Evolutionary conservation across 30 jellyfish, hydroid and myxozoan species (phyloP).

Genomic region (Aurelia sp.): DNA sequence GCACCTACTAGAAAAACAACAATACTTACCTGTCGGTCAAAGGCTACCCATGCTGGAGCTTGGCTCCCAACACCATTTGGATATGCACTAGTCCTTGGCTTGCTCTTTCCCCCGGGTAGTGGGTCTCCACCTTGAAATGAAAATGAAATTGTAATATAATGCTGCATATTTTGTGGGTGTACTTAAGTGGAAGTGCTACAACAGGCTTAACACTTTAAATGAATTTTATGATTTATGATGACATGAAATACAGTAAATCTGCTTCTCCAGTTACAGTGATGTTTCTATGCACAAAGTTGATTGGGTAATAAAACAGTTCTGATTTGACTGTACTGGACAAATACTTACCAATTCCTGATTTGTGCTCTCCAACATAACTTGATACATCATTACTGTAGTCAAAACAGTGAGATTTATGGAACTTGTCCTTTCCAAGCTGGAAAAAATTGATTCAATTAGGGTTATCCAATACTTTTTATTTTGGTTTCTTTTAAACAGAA

Average conservation of each 20-base stretch:
- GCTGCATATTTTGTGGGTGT: too few species aligned
- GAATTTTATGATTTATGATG: too few species aligned
- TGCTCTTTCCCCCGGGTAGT: slow-evolving; percentile 91
- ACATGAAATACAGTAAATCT: too few species aligned
- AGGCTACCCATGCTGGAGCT: slow-evolving; percentile 98
- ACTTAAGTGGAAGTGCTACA: too few species aligned
- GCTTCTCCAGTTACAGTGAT: too few species aligned
- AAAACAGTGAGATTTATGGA: slow-evolving; percentile 91
- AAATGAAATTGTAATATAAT: not conserved
- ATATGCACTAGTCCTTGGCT: slow-evolving; percentile 82
- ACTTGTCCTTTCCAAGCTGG: slow-evolving; percentile 93
- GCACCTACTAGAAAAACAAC: too few species aligned
- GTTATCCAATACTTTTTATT: too few species aligned
- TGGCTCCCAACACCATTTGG: slow-evolving; percentile 88
- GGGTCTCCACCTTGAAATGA: slow-evolving; percentile 81
- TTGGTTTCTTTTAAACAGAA: too few species aligned
- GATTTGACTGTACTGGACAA: not conserved
- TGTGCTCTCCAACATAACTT: slow-evolving; percentile 90
- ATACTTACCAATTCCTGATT: slow-evolving; percentile 88
- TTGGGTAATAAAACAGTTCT: too few species aligned
- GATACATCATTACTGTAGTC: slow-evolving; percentile 94
- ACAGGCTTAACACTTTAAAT: too few species aligned
- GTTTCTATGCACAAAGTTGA: too few species aligned
- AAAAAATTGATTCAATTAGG: not conserved
- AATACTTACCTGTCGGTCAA: slow-evolving; percentile 80